These are phyloP conservation scores for Crocodylus rhombifer DNA, from an alignment of 2,797 vertebrate species.

Conservation along the genomic window DNA sequence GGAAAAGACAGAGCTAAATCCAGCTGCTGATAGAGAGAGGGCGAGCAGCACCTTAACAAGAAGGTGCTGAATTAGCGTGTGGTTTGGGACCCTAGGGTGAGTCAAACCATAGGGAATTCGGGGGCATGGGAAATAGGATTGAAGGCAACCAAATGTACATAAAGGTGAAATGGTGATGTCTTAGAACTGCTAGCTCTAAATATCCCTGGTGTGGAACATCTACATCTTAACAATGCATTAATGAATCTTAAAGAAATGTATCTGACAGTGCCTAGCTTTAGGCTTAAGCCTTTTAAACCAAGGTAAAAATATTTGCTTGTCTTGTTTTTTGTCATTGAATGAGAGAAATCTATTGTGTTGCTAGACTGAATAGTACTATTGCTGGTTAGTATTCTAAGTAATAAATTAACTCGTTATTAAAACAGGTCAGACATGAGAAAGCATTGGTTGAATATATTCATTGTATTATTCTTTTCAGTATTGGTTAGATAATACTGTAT, in stretches of 20 bases:
- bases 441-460: conserved; percentile 3
- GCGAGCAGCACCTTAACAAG: not conserved
- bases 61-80: not conserved
- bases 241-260: not conserved
- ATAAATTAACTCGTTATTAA: conserved; percentile 44
- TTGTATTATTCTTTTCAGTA: not conserved
- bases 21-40: not conserved
- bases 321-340: too few relatives aligned
- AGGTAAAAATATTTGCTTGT: too few relatives aligned
- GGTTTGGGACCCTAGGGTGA: not conserved
- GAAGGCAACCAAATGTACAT: conserved; percentile 24
- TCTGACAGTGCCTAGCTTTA: not conserved
- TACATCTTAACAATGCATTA: not conserved
- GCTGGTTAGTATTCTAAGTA: conserved; percentile 16
- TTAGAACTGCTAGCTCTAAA: not conserved
- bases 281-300: not conserved
- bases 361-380: conserved; percentile 36
- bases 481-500: too few relatives aligned
- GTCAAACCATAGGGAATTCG: not conserved
- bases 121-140: not conserved
- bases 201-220: not conserved
- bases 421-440: conserved; percentile 48
- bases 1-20: not conserved
- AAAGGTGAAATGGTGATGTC: not conserved
- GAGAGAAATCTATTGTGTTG: not conserved